Evolutionary conservation across 2,797 vertebrate species (phyloP), one percentile per base, ranked within the genome.

Genomic region (Chaetophractus vellerosus): DNA sequence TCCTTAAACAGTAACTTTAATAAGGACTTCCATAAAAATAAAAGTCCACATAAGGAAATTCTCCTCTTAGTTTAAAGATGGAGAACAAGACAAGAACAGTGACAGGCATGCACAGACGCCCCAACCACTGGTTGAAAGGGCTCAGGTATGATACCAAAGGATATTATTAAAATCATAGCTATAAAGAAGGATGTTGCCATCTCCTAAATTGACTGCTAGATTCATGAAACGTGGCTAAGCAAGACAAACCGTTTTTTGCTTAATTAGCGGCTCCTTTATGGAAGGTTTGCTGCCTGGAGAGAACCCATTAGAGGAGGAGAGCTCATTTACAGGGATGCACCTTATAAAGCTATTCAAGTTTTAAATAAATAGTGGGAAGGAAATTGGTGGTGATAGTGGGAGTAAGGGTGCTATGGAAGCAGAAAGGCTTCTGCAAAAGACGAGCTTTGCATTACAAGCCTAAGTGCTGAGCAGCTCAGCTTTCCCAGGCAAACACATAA

Each of bases 181-280:
- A 61, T 96, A 96, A 97, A 96, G 97, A 97, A 94, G 93, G 97
- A 91, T 96, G 97, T 92, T 97, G 96, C 97, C 97, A 96, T 97
- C 96, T 97, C 97, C 97, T 95, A 96, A 98, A 98, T 94, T 97
- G 98, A 98, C 97, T 96, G 97, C 96, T 97, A 90, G 97, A 96
- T 94, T 98, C 97, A 96, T 96, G 97, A 97, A 96, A 97, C 79
- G 88, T 96, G 96, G 97, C 96, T 98, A 97, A 97, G 97, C 96
- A 98, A 97, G 98, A 98, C 97, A 98, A 98, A 97, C 97, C 85
- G 85, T 96, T 97, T 97, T 97, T 97, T 98, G 96, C 98, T 98
- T 98, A 98, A 98, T 98, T 98, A 98, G 98, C 96, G 97, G 97
- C 95, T 97, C 98, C 96, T 97, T 97, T 95, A 95, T 97, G 98